Evolutionary conservation across 1,140 invertebrate species (phyloP).

Genomic region (Drosophila prosaltans): DNA sequence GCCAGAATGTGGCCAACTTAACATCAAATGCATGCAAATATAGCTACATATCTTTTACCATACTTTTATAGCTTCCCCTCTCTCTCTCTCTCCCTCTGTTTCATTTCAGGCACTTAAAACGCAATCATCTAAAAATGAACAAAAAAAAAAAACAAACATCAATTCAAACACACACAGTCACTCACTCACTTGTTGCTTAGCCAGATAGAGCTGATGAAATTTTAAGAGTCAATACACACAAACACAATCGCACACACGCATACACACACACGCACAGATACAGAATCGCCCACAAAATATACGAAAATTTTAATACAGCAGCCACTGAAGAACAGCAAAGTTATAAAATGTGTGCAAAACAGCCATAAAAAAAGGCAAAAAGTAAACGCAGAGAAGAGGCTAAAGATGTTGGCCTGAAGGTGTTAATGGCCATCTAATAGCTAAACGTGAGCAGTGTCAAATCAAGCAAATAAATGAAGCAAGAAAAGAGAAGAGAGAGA

Average conservation of each 20-base stretch:
- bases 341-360: conserved; percentile 18
- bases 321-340: conserved; percentile 15
- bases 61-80: neutral
- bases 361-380: conserved; percentile 51
- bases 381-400: conserved; percentile 5
- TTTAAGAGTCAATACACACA: conserved; percentile 19
- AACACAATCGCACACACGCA: neutral
- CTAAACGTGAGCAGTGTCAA: conserved; percentile 65
- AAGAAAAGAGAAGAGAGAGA: neutral
- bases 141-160: conserved; percentile 4
- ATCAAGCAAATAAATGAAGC: conserved; percentile 44
- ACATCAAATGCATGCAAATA: neutral
- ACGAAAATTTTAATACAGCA: conserved; percentile 32
- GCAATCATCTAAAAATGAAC: conserved; percentile 16
- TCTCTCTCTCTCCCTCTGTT: no score
- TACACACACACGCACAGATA: neutral
- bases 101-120: conserved; percentile 17
- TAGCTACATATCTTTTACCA: no score
- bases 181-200: conserved; percentile 12
- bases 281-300: conserved; percentile 21
- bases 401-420: conserved; percentile 42
- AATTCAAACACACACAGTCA: conserved; percentile 11
- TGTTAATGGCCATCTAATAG: conserved; percentile 70
- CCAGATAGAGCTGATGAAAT: conserved; percentile 13
- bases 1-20: conserved; percentile 3